Percentiles rank a stretch among this genome's conserved stretches.
These are phyloP conservation scores for Pteromalus puparum DNA, from an alignment of 1,140 invertebrate species.

Conservation along the genomic window DNA sequence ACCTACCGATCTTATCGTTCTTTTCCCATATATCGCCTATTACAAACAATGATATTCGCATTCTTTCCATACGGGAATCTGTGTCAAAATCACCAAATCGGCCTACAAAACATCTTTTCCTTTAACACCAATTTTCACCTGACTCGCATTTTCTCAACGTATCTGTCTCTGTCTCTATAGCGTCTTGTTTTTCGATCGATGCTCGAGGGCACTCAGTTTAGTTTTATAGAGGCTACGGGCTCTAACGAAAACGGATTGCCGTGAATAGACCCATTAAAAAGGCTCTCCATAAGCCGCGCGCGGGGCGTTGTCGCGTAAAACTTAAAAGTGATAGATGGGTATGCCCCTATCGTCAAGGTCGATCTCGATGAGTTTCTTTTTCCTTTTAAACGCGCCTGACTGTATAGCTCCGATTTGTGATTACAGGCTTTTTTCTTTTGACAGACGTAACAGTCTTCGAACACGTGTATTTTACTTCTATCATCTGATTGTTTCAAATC, in stretches of 20 bases:
- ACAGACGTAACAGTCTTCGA: neutral
- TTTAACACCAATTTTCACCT: neutral
- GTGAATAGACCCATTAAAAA: neutral
- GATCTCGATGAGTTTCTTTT: conserved; percentile 36
- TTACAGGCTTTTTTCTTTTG: neutral
- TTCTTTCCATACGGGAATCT: neutral
- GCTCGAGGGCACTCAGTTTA: too few species aligned
- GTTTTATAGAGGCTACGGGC: neutral
- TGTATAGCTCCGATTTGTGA: neutral
- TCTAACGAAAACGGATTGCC: neutral
- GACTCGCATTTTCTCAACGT: neutral
- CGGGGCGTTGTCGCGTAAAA: conserved; percentile 4
- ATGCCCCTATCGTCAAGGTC: conserved; percentile 24
- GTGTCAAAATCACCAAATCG: neutral
- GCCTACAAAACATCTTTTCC: neutral
- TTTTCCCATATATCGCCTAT: neutral
- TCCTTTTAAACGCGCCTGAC: neutral
- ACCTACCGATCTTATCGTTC: too few species aligned
- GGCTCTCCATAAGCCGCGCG: neutral
- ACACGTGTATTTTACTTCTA: too few species aligned
- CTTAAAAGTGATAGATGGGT: conserved; percentile 35
- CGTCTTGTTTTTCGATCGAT: too few species aligned
- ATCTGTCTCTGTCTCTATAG: too few species aligned
- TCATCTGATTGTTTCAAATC: too few species aligned
- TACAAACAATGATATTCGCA: neutral